Percentiles rank a stretch among this genome's conserved stretches.
Evolutionary conservation across 2,888 invertebrate species (phyloP).

Genomic region (Thysanoteuthis rhombus): DNA sequence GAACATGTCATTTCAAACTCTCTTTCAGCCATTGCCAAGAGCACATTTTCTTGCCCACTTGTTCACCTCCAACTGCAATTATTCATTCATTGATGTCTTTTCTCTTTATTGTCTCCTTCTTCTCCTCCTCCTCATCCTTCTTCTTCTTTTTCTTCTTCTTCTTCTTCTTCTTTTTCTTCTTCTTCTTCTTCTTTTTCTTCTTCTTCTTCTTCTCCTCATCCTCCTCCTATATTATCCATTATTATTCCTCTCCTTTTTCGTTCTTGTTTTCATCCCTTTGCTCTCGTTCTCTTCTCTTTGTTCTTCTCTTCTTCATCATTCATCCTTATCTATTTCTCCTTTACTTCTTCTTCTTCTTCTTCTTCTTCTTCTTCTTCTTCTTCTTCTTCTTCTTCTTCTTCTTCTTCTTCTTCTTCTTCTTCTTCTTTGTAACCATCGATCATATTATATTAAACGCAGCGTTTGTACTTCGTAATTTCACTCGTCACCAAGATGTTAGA

Average conservation of each 20-base stretch:
- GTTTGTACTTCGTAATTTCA: not conserved
- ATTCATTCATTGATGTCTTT: not conserved
- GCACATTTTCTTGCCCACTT: not conserved
- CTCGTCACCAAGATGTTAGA: not conserved
- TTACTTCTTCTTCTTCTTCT: not conserved
- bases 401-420: not conserved
- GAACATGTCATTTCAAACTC: not conserved
- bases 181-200: no score
- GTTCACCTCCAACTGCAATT: not conserved
- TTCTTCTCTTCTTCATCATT: not conserved
- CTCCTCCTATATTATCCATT: no score
- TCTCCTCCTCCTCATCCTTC: no score
- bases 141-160: no score
- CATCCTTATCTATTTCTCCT: no score
- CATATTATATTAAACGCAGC: not conserved
- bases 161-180: no score
- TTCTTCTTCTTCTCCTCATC: no score
- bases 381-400: not conserved
- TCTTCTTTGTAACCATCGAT: not conserved
- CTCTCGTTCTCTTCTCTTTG: not conserved
- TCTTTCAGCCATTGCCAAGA: not conserved
- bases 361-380: not conserved
- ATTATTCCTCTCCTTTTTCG: no score
- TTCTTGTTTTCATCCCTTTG: no score
- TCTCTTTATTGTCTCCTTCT: not conserved